phyloP scores from a whole-genome alignment of 2,797 vertebrate species.

The Linurgus olivaceus region DNA sequence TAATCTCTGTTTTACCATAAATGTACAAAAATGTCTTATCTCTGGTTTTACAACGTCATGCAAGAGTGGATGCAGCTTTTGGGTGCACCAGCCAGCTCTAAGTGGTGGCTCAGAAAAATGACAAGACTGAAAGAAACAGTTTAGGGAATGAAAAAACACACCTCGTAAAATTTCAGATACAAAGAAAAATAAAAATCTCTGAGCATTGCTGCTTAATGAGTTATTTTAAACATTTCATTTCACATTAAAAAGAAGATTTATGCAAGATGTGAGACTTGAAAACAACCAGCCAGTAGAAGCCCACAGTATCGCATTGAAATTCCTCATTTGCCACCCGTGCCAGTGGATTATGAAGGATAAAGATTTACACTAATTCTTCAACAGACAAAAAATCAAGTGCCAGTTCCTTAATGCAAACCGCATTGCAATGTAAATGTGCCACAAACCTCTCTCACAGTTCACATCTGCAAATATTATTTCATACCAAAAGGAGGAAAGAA shows the following conservation, averaged over 20 bases:
- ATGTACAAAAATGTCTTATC: conserved; percentile 72
- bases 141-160: neutral
- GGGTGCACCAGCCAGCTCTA: neutral
- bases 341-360: neutral
- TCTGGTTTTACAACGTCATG: conserved; percentile 29
- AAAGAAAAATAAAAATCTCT: neutral
- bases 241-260: conserved; percentile 8
- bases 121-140: neutral
- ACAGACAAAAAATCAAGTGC: conserved; percentile 17
- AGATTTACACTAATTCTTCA: conserved; percentile 24
- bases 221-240: conserved; percentile 26
- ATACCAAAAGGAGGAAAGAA: neutral
- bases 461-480: conserved; percentile 72
- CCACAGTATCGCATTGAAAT: neutral
- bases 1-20: conserved; percentile 70
- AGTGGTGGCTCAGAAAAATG: conserved; percentile 35
- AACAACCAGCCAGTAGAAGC: conserved; percentile 4
- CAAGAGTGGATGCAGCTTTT: neutral
- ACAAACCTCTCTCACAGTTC: conserved; percentile 30
- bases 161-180: neutral
- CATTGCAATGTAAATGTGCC: neutral
- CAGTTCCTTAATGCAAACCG: conserved; percentile 39
- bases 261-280: conserved; percentile 20
- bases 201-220: neutral
- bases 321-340: neutral